Evolutionary conservation across 2,113 vertebrate genomes (phyloP).

Genomic region (Oncorhynchus nerka): DNA sequence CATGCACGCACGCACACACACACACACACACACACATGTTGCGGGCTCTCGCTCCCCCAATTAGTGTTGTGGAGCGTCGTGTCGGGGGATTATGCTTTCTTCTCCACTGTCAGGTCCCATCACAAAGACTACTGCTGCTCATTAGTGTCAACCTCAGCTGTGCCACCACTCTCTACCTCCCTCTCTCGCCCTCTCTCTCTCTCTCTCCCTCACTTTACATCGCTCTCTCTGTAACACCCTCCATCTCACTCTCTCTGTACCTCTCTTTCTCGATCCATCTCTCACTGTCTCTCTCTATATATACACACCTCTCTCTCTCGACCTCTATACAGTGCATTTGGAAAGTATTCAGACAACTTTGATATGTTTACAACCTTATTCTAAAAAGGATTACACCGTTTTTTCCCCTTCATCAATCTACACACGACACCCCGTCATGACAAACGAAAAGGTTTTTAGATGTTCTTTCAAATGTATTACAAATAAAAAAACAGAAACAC

Average conservation of each 20-base stretch:
- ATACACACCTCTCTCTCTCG: background rate
- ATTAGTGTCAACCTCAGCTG: constrained; percentile 82
- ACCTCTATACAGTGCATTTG: background rate
- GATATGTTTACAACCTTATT: too few relatives aligned
- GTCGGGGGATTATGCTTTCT: constrained; percentile 81
- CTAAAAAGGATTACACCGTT: too few relatives aligned
- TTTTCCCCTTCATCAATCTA: too few relatives aligned
- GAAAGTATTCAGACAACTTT: too few relatives aligned
- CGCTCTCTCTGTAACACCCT: constrained; percentile 52
- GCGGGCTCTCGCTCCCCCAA: constrained; percentile 74
- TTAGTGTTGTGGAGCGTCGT: constrained; percentile 80
- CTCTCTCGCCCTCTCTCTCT: constrained; percentile 59
- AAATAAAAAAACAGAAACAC: too few relatives aligned
- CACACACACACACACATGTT: constrained; percentile 53
- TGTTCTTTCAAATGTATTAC: too few relatives aligned
- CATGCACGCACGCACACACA: too few relatives aligned
- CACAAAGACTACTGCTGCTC: constrained; percentile 74
- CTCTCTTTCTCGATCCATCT: constrained; percentile 18
- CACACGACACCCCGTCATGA: too few relatives aligned
- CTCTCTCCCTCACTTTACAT: constrained; percentile 31
- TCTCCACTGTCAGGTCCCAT: constrained; percentile 82
- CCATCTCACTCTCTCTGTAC: constrained; percentile 43
- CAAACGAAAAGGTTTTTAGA: too few relatives aligned
- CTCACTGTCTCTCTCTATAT: background rate
- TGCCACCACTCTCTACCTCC: constrained; percentile 71